Evolutionary conservation across 37 sponge, comb jelly and placozoan species (phyloP), one percentile per base, ranked within the genome.

Genomic region (Corticium candelabrum): DNA sequence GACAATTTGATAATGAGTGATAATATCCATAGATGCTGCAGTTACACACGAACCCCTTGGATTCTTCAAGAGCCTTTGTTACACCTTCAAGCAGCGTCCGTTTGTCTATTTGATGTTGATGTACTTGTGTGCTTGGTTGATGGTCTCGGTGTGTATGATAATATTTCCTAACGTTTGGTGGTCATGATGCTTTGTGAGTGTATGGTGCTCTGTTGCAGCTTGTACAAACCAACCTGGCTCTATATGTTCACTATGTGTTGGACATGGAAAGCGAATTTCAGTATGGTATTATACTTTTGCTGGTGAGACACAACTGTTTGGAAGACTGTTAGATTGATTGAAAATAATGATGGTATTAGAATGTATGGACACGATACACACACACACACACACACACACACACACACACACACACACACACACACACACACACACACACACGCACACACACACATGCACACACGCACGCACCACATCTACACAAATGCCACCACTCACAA

Each of bases 101-200:
- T 91, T 80, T 80, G 34, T 56, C 32, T 62, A 39, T 36, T 78
- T 91, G 0, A 38, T 82, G 15, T 31, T 83, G 32, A n/a, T 86
- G 68, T 67, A 88, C 38, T 36, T 91, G 36, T 86, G 84, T 37
- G 37, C 82, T 2, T 91, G 92, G 92, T 84, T 91, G 3, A 83
- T 80, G 29, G 56, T 87, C 2, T 81, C 84, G 84, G 92, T 91
- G 40, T 41, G 77, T 78, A 37, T 34, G 68, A n/a, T 35, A 29
- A 15, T 70, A 4, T 70, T 11, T 21, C 11, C 21, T 50, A 70
- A 4, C n/a, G n/a, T n/a, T n/a, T n/a, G n/a, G n/a, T n/a, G n/a
- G n/a, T n/a, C n/a, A n/a, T n/a, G n/a, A n/a, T n/a, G n/a, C n/a
- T 35, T 4, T 70, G 5, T 70, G 5, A 29, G 7, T 70, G 5